Evolutionary conservation across 2,888 invertebrate species (phyloP).

Genomic region (Drosophila algonquin): DNA sequence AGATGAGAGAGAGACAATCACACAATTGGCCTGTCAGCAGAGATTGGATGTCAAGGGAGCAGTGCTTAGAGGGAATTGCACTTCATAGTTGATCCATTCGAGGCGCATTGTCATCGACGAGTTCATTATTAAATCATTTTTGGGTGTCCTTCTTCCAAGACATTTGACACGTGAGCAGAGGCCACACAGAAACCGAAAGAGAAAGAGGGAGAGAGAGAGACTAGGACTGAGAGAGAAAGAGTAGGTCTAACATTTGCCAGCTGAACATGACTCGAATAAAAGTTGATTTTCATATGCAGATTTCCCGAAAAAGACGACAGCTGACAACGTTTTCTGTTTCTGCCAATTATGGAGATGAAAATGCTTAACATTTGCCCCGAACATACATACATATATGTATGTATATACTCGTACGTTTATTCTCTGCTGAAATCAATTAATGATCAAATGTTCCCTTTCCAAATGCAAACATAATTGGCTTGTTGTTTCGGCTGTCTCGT

Average conservation of each 20-base stretch:
- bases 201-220: neutral
- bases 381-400: neutral
- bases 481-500: conserved; percentile 48
- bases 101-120: conserved; percentile 59
- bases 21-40: conserved; percentile 72
- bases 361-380: neutral
- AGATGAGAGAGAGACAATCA: conserved; percentile 36
- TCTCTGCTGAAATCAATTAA: conserved; percentile 61
- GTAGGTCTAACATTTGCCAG: conserved; percentile 46
- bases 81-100: conserved; percentile 54
- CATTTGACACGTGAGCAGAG: conserved; percentile 72
- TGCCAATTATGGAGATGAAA: conserved; percentile 53
- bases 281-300: conserved; percentile 61
- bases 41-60: conserved; percentile 71
- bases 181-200: conserved; percentile 55
- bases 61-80: conserved; percentile 46
- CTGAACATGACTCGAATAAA: conserved; percentile 69
- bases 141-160: conserved; percentile 21
- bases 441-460: conserved; percentile 54
- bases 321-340: conserved; percentile 43
- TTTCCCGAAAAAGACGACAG: conserved; percentile 42
- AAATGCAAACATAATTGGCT: conserved; percentile 76
- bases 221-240: neutral
- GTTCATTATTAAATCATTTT: conserved; percentile 76
- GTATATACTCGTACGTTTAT: conserved; percentile 1